Evolutionary conservation across 2,113 vertebrate species (phyloP).

Genomic region (Muntiacus muntjak): DNA sequence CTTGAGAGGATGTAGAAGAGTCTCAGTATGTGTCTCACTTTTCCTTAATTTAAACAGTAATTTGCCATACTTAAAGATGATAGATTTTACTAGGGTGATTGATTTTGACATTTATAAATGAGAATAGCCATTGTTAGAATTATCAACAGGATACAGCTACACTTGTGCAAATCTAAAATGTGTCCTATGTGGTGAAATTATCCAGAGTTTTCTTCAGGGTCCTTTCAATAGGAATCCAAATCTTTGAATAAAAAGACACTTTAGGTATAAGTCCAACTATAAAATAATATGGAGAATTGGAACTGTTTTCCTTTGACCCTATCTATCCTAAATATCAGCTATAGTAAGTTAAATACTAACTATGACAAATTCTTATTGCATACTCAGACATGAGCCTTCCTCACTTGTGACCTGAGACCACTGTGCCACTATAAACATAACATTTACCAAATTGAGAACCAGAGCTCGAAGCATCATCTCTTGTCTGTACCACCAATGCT

Average conservation of each 20-base stretch:
- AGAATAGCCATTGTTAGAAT: neutral
- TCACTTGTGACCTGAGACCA: neutral
- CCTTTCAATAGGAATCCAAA: neutral
- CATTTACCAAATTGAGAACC: neutral
- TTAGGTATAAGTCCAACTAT: neutral
- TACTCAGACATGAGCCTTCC: neutral
- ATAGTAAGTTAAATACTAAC: too few species aligned
- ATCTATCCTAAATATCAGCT: too few species aligned
- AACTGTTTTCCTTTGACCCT: neutral
- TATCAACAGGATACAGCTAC: neutral
- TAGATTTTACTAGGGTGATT: neutral
- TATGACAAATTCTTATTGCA: neutral
- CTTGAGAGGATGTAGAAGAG: neutral
- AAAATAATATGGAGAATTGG: neutral
- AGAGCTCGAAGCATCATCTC: neutral
- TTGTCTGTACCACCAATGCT: neutral
- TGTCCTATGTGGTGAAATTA: neutral
- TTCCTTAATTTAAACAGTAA: neutral
- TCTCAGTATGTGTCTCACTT: neutral
- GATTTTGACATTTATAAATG: neutral
- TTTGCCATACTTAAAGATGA: neutral
- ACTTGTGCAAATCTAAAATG: neutral
- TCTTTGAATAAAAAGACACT: neutral
- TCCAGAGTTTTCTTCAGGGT: neutral
- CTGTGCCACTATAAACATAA: neutral